Base-by-base conservation (phyloP, 1,140 invertebrate genomes). In the Nasonia giraulti region DNA sequence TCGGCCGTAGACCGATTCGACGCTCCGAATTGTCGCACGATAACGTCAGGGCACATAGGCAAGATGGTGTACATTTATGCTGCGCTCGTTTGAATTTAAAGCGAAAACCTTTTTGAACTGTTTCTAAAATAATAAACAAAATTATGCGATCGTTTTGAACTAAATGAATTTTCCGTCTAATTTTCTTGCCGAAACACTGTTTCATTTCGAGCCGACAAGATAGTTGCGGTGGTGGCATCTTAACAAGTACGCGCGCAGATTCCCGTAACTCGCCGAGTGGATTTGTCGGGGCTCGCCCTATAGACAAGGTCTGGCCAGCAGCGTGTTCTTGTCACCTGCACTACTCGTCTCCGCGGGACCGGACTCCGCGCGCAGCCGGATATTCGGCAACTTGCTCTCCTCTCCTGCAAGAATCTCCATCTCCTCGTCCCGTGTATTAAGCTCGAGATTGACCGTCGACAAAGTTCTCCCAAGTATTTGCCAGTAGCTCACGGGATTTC, bases 311-410 rank as follows among this genome's bases (percentile, higher is more conserved):
- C 73, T 37, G 6, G 77, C 33, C 77, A 23, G 66, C 37, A 37
- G 14, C 44, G 44, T 23, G 31, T 47, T 69, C 79, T 80, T 84
- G 82, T 79, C 82, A 79, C 62, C 66, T 71, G 68, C 74, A 77
- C n/a, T 31, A 20, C 47, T 31, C 40, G 33, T 69, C 37, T 50
- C 12, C n/a, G 7, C 2, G 12, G 27, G 27, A 68, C 50, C 17
- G 33, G 33, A 8, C 55, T 37, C 31, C 12, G 10, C 12, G 10
- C 31, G 68, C 20, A 55, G 47, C 33, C 73, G 76, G 33, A 84
- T 79, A 74, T 80, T 80, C 37, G 79, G 79, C 55, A 80, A 80
- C 23, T 68, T 80, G 78, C 12, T 40, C 0, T 40, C 1, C 27
- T 40, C 78, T 68, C 78, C 1, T 37, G 78, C 44, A 37, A 73